Evolutionary conservation across 2,113 vertebrate genomes (phyloP).

Genomic region (Syngnathus typhle): DNA sequence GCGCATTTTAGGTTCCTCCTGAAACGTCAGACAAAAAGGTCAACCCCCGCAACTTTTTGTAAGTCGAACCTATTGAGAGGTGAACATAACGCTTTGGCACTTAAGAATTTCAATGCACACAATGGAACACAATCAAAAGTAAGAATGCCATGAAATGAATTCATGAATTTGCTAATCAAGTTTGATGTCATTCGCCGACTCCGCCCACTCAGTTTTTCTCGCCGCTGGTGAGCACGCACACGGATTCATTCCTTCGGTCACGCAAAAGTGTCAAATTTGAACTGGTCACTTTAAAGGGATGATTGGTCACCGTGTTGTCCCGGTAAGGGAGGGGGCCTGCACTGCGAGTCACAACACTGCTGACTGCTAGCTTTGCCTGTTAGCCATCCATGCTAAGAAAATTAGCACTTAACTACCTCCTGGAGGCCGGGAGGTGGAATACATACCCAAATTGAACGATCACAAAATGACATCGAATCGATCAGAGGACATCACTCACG

Average conservation of each 20-base stretch:
- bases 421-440: not conserved
- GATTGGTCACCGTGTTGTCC: not conserved
- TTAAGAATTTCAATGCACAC: conserved; percentile 1
- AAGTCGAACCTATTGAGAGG: not conserved
- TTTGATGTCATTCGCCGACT: not conserved
- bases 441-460: not conserved
- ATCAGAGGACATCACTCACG: not conserved
- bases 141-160: not conserved
- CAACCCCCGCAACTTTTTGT: not conserved
- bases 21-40: not conserved
- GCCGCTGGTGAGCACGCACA: not conserved
- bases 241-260: not conserved
- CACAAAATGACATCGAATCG: conserved; percentile 1
- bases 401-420: not conserved
- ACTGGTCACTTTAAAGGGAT: not conserved
- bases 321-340: not conserved
- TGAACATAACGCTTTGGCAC: not conserved
- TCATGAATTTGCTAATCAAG: not conserved
- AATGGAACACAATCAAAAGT: conserved; percentile 5
- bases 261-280: not conserved
- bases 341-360: not conserved
- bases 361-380: not conserved
- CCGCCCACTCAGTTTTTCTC: not conserved
- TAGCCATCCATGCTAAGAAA: not conserved
- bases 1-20: not conserved